Evolutionary conservation across 2,797 vertebrate species (phyloP), one percentile per base, ranked within the genome.

Genomic region (Malacoctenus gilli): DNA sequence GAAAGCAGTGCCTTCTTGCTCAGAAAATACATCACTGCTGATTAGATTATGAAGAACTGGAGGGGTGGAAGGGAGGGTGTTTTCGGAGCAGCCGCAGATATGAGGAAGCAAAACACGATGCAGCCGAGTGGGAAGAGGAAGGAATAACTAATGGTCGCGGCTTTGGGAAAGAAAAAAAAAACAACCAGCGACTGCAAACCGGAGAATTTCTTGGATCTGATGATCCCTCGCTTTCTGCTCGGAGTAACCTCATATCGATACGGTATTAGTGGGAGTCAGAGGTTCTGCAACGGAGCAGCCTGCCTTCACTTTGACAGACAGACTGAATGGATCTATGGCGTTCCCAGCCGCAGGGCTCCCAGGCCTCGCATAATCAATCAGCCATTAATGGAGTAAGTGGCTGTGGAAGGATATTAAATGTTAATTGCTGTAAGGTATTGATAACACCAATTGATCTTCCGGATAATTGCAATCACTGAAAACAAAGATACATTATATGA

Each of bases 401-500:
- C 87, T 91, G 87, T 89, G 88, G 85, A 91, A 87, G 87, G 91
- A 91, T 92, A 92, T 92, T 91, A 92, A 92, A 92, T 92, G 90
- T 92, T 92, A 92, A 92, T 92, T 91, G 91, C 89, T 92, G 89
- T 89, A 88, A 86, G 87, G 83, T 90, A 92, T 92, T 76, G 90
- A 92, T 89, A 89, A 82, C 79, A 64, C 38, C 52, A 72, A 91
- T 92, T 88, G 90, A 92, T 90, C 84, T 72, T 43, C 64, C 23
- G 59, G 83, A 87, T 89, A 91, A 92, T 89, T 92, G 85, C 87
- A 89, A 90, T 89, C 82, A 85, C 89, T 76, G 79, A 87, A 92
- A 91, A 91, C 87, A 92, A 86, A 91, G 87, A 91, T 88, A 84
- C 74, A 90, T 88, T 89, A 83, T 85, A 79, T 71, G 66, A 81